Conservation (phyloP, 2,888 invertebrate species). For the Brachyopa scutellaris region DNA sequence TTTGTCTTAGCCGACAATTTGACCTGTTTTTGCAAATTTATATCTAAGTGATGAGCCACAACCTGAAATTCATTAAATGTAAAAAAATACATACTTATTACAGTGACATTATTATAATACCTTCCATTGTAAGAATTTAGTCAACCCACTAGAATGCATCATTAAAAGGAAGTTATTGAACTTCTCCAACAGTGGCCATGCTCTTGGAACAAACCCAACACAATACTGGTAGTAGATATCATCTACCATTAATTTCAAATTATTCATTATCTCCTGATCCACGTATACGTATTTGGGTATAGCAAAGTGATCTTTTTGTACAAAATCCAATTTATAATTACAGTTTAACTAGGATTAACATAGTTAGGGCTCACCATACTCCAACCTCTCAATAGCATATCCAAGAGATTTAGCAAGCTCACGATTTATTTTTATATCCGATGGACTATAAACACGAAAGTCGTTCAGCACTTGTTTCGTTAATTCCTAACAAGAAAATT, state of each 20-base stretch:
- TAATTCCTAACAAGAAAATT: constrained; percentile 69
- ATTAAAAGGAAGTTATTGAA: constrained; percentile 84
- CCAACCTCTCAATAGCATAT: constrained; percentile 85
- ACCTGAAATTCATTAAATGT: background rate
- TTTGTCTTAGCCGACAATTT: constrained; percentile 73
- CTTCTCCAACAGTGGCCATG: constrained; percentile 84
- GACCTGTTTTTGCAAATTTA: constrained; percentile 76
- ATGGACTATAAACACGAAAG: constrained; percentile 73
- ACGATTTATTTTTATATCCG: constrained; percentile 79
- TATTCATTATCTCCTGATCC: constrained; percentile 83
- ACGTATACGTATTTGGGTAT: too few species aligned
- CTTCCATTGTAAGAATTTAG: constrained; percentile 85
- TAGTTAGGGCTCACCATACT: constrained; percentile 85
- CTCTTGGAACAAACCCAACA: constrained; percentile 85
- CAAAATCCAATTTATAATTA: too few species aligned
- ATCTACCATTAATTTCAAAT: constrained; percentile 85
- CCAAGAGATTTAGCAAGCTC: constrained; percentile 83
- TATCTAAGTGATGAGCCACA: constrained; percentile 73
- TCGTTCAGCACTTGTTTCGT: constrained; percentile 80
- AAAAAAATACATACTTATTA: too few species aligned
- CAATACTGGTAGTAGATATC: constrained; percentile 86
- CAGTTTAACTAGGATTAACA: too few species aligned
- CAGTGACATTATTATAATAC: too few species aligned
- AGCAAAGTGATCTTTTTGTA: too few species aligned
- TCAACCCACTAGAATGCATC: constrained; percentile 86